Percentiles rank a stretch among this genome's conserved stretches.
Evolutionary conservation across 1,140 invertebrate genomes (phyloP).

Genomic region (Brachionus sp.): DNA sequence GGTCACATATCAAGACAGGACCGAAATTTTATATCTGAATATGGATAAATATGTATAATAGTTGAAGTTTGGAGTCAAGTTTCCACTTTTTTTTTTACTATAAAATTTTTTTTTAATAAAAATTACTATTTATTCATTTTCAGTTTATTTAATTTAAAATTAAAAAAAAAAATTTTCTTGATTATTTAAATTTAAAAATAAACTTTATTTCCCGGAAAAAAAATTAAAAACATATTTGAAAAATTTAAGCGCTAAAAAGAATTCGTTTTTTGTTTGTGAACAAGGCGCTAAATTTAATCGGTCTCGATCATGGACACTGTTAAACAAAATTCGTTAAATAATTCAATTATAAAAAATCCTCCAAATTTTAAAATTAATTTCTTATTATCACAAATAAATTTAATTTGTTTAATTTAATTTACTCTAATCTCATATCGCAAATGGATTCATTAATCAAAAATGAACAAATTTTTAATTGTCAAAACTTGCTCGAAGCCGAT

Average conservation of each 20-base stretch:
- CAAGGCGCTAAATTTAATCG: neutral
- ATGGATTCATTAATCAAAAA: slow-evolving; percentile 25
- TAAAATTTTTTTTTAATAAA: no score
- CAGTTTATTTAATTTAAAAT: no score
- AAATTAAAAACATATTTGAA: no score
- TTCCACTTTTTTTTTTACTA: no score
- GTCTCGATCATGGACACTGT: neutral
- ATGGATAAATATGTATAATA: no score
- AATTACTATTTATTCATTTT: no score
- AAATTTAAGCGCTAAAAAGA: neutral
- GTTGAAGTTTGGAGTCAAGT: no score
- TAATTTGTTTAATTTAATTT: slow-evolving; percentile 19
- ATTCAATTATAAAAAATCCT: slow-evolving; percentile 5
- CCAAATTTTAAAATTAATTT: slow-evolving; percentile 16
- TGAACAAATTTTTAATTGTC: neutral
- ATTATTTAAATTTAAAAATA: no score
- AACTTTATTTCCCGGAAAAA: no score
- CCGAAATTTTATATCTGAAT: no score
- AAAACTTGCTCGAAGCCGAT: neutral
- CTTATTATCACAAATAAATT: slow-evolving; percentile 11
- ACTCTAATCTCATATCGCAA: neutral
- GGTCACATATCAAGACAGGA: no score
- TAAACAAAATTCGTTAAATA: neutral
- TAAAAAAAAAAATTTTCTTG: no score
- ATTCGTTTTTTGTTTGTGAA: neutral